Base-by-base conservation (phyloP, 2,888 invertebrate species). In the Drosophila niveifrons region DNA sequence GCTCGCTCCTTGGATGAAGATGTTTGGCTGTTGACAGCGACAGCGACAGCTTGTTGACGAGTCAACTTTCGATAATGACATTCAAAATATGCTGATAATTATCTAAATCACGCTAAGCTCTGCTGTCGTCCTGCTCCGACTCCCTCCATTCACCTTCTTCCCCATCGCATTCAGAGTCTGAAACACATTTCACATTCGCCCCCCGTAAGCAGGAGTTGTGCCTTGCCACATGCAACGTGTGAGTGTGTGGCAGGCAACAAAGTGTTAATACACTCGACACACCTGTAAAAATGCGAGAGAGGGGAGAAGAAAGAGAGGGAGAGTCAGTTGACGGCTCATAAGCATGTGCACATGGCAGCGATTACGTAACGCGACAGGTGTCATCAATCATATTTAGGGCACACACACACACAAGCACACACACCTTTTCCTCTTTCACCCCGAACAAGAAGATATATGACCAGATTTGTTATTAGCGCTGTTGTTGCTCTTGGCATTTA, bases 331-430 rank as follows among this genome's bases (percentile, higher is more conserved):
- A 75, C 65, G 78, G 51, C 43, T 66, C 75, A 68, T 74, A 79
- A 69, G 72, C 80, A 78, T 79, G 72, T 75, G 78, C 80, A 69
- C 72, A 68, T 72, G 76, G 68, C 83, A 85, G 80, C 88, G 83
- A 85, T 88, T 83, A 83, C 88, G 86, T 83, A 83, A 83, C 88
- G 73, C 88, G 86, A 83, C 87, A 87, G 84, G 85, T 78, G 74
- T 72, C 85, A 85, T 85, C 85, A 87, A 85, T 85, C 85, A 85
- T 85, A 89, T 81, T 85, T 85, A 88, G 82, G 66, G 28, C 51
- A 63, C 58, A 31, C 29, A 28, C 13, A 59, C 48, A 53, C 31
- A 58, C 10, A 43, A 18, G 50, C 48, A 53, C 11, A 53, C 48
- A 53, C 11, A 29, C 44, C 51, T 6, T 3, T 4, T 36, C n/a